Conservation (phyloP, 1,140 invertebrate genomes). For the Gonatopus flavifemur region DNA sequence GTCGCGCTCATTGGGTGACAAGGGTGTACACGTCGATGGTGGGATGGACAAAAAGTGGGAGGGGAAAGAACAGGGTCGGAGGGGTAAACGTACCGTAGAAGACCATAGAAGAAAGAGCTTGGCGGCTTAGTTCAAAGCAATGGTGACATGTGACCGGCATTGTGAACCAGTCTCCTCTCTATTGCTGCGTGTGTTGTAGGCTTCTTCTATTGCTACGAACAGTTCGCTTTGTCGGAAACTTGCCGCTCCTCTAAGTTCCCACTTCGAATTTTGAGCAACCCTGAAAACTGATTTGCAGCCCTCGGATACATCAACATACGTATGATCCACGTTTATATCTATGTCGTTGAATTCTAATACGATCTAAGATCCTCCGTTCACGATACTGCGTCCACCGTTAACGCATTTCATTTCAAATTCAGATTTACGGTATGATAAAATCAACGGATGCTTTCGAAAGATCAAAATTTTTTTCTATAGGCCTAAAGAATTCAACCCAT, state of each 20-base stretch:
- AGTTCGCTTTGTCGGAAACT: slow-evolving; percentile 26
- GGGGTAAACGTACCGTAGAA: slow-evolving; percentile 21
- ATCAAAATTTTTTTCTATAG: no score
- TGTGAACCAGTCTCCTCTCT: slow-evolving; percentile 30
- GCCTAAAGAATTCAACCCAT: no score
- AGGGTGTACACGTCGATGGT: slow-evolving; percentile 5
- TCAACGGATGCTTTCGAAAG: no score
- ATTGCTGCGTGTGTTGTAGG: slow-evolving; percentile 30
- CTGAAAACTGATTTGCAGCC: slow-evolving; percentile 26
- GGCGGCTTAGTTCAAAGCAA: slow-evolving; percentile 38
- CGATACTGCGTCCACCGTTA: no score
- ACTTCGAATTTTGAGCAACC: slow-evolving; percentile 10
- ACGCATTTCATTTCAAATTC: no score
- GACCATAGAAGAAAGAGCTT: slow-evolving; percentile 28
- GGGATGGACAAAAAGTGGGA: slow-evolving; percentile 4
- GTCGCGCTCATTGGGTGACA: slow-evolving; percentile 19
- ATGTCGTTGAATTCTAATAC: no score
- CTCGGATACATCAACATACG: no score
- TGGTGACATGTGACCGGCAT: slow-evolving; percentile 44
- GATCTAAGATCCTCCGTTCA: no score
- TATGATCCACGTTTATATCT: no score
- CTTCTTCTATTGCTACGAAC: slow-evolving; percentile 38
- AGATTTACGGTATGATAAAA: no score
- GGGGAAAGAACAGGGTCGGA: neutral
- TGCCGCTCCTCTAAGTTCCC: slow-evolving; percentile 18